phyloP scores from a whole-genome alignment of 2,113 vertebrate species.

The Callithrix jacchus region DNA sequence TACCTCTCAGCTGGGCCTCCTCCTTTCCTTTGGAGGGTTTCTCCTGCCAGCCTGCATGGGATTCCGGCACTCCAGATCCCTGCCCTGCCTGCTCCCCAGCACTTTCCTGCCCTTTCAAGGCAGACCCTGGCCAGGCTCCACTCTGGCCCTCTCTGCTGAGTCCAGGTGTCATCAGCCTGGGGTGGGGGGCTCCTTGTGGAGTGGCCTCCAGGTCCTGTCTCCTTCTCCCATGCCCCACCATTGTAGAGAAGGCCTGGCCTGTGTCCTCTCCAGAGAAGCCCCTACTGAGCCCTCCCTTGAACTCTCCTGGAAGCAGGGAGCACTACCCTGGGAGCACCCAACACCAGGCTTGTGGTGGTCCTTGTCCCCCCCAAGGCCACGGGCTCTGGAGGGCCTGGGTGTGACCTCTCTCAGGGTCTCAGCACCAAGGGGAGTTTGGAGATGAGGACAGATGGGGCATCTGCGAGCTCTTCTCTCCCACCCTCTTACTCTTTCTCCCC shows the following conservation, averaged over 20 bases:
- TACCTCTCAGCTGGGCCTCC: accelerated
- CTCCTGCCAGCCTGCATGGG: accelerated
- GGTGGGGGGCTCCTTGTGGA: background rate
- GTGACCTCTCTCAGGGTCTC: background rate
- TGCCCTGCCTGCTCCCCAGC: background rate
- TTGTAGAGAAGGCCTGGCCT: background rate
- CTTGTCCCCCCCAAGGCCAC: background rate
- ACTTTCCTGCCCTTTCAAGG: background rate
- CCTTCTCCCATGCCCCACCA: no score
- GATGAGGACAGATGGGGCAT: background rate
- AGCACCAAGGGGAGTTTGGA: background rate
- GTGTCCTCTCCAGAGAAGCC: background rate
- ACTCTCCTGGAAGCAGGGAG: background rate
- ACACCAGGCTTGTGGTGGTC: accelerated
- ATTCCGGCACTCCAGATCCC: background rate
- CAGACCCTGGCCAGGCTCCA: background rate
- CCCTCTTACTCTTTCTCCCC: background rate
- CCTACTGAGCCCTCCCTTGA: background rate
- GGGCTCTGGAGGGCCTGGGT: no score
- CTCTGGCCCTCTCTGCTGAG: no score
- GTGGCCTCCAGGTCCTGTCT: background rate
- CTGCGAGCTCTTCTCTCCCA: background rate
- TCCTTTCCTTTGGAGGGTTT: background rate
- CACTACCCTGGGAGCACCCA: background rate
- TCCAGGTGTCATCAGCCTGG: background rate